A percentile compares a stretch with the other conserved stretches of the same genome.
These are phyloP conservation scores for Troides oblongomaculatus DNA, from an alignment of 2,888 invertebrate species.

Conservation along the genomic window DNA sequence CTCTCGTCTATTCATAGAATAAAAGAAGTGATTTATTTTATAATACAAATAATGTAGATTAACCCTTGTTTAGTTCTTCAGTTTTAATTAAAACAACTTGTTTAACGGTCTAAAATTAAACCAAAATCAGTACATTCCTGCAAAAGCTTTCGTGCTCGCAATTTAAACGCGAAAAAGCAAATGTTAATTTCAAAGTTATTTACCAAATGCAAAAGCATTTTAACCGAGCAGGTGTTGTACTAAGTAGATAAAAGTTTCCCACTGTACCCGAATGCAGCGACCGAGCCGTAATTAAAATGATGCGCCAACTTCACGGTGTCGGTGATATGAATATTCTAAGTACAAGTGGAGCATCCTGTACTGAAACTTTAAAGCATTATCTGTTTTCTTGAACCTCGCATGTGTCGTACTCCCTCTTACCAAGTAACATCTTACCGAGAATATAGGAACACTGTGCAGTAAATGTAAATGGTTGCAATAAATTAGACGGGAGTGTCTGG, in stretches of 20 bases:
- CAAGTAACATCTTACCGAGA: background rate
- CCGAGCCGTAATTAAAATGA: slow-evolving; percentile 40
- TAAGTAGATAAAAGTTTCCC: slow-evolving; percentile 51
- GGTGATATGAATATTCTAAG: slow-evolving; percentile 40
- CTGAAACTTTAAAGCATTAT: slow-evolving; percentile 17
- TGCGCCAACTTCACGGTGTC: slow-evolving; percentile 35
- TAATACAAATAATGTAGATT: no score
- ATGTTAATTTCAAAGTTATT: slow-evolving; percentile 12
- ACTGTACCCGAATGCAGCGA: slow-evolving; percentile 9
- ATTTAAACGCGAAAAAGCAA: slow-evolving; percentile 12
- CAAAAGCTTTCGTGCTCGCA: background rate
- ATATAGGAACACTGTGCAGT: background rate
- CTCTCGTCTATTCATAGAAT: no score
- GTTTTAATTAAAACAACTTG: background rate
- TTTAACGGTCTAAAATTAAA: background rate
- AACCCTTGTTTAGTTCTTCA: no score
- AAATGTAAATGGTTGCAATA: no score
- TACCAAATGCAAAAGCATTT: slow-evolving; percentile 31
- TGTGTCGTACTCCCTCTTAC: no score
- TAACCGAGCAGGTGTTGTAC: slow-evolving; percentile 47
- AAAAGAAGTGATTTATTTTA: no score
- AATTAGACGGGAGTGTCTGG: no score
- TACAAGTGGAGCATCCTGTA: slow-evolving; percentile 5
- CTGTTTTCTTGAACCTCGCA: slow-evolving; percentile 13
- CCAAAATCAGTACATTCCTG: background rate